Percentiles rank a stretch among this genome's conserved stretches.
Conservation (phyloP, 2,113 vertebrate genomes). For the Mohoua ochrocephala region DNA sequence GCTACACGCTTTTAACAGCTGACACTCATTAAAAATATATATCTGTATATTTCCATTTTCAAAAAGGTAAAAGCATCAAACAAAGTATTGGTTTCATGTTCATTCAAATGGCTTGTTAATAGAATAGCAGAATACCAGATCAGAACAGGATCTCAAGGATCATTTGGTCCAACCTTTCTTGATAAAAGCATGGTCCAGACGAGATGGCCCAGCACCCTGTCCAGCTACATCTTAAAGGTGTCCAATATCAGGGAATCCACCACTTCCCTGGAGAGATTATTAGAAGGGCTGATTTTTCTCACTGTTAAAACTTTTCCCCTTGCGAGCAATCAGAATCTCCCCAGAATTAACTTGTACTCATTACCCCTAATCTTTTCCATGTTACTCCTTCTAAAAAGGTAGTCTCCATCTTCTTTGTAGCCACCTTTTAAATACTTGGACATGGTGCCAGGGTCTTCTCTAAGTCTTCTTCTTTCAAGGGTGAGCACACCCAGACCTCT, state of each 20-base stretch:
- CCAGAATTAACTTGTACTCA: too few relatives aligned
- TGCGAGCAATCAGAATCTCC: not conserved
- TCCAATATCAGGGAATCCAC: not conserved
- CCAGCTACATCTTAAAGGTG: not conserved
- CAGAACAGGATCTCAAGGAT: not conserved
- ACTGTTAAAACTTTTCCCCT: not conserved
- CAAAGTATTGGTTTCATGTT: not conserved
- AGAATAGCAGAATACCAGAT: not conserved
- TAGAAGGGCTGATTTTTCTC: not conserved
- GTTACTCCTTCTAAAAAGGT: not conserved
- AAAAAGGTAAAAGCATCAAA: not conserved
- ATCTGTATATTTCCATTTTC: not conserved
- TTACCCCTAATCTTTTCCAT: not conserved
- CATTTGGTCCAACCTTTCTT: not conserved
- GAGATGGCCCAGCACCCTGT: not conserved
- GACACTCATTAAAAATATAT: not conserved
- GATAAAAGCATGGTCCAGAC: not conserved
- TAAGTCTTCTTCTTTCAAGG: not conserved
- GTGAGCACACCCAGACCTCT: not conserved
- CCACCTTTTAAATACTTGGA: not conserved
- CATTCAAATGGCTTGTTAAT: not conserved
- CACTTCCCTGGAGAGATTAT: not conserved
- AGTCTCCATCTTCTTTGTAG: not conserved
- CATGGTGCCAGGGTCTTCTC: not conserved
- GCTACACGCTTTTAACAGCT: accelerated